A percentile compares a stretch with the other conserved stretches of the same genome.
These are phyloP conservation scores for Myotis lucifugus DNA, from an alignment of 2,113 vertebrate genomes.

Conservation along the genomic window DNA sequence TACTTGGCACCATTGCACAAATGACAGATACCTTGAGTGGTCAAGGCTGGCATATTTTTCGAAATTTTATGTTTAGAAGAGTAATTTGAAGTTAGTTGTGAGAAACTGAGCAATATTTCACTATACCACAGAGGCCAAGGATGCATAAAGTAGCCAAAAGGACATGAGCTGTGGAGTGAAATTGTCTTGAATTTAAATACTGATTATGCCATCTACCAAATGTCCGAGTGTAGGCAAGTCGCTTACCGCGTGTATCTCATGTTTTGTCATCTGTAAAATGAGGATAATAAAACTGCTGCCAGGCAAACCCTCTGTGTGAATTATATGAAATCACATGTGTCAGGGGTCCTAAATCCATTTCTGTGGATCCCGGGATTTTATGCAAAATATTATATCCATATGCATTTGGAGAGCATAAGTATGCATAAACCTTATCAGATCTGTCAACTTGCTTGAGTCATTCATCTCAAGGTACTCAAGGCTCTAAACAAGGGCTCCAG, in stretches of 20 bases:
- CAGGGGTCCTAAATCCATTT: not conserved
- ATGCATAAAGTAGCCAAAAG: not conserved
- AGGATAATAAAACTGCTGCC: conserved; percentile 1
- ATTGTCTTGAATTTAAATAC: conserved; percentile 9
- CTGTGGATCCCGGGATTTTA: not conserved
- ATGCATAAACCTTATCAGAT: not conserved
- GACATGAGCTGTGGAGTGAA: not conserved
- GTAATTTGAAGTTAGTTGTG: not conserved
- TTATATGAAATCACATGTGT: conserved; percentile 25
- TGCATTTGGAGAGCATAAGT: not conserved
- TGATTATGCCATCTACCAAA: not conserved
- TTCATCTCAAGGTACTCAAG: not conserved
- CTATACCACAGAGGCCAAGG: not conserved
- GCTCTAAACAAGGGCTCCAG: not conserved
- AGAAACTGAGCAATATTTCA: not conserved
- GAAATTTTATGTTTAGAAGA: not conserved
- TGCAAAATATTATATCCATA: conserved; percentile 12
- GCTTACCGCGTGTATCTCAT: not conserved
- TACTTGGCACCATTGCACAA: not conserved
- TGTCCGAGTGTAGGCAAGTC: not conserved
- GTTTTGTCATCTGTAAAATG: conserved; percentile 42
- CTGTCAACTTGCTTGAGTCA: conserved; percentile 9
- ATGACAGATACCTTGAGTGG: not conserved
- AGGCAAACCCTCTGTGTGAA: not conserved
- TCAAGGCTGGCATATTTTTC: not conserved